Conservation (phyloP, 2,113 vertebrate genomes). For the Danio rerio region GRCz12tu NC_133197.1:17215501-17216000, state of each 20-base stretch:
- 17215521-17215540: neutral
- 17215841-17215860: neutral
- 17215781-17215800: neutral
- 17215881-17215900: too few species aligned
- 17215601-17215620: slow-evolving; percentile 20
- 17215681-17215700: neutral
- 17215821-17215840: neutral
- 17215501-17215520: neutral
- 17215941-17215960: too few species aligned
- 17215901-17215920: too few species aligned
- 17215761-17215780: neutral
- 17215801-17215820: neutral
- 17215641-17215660: neutral
- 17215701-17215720: neutral
- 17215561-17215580: slow-evolving; percentile 20
- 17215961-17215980: too few species aligned
- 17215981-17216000: too few species aligned
- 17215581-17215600: slow-evolving; percentile 38
- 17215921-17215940: too few species aligned
- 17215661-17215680: neutral
- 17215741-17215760: neutral
- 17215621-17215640: neutral
- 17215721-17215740: neutral
- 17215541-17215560: slow-evolving; percentile 3
- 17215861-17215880: neutral